Percentiles rank a stretch among this genome's conserved stretches.
Conservation (phyloP, 1,140 invertebrate species). For the Nylanderia fulva region DNA sequence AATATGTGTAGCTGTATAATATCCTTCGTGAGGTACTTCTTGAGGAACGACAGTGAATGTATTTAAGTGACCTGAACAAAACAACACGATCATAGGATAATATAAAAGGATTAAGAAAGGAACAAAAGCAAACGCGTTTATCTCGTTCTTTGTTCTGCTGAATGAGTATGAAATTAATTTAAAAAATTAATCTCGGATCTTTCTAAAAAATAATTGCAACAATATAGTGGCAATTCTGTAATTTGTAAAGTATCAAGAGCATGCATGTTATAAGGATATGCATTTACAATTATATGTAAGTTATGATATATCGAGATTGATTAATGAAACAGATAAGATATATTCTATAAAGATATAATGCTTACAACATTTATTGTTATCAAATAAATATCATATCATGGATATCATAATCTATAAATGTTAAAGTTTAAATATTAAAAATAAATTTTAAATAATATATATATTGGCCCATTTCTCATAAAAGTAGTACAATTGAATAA, state of each 20-base stretch:
- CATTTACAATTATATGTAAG: conserved; percentile 24
- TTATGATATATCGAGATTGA: background rate
- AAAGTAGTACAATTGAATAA: too few species aligned
- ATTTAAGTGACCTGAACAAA: conserved; percentile 87
- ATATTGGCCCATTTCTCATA: too few species aligned
- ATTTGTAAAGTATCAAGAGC: conserved; percentile 28
- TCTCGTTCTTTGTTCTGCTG: conserved; percentile 64
- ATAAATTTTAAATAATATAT: too few species aligned
- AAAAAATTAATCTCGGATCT: conserved; percentile 32
- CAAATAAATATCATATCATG: conserved; percentile 5
- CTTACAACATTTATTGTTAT: conserved; percentile 17
- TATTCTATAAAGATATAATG: background rate
- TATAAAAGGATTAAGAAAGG: conserved; percentile 80
- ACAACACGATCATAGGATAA: conserved; percentile 85
- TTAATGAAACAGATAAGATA: conserved; percentile 7
- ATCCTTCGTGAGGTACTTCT: conserved; percentile 84
- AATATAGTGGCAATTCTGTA: conserved; percentile 12
- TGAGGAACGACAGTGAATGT: conserved; percentile 86
- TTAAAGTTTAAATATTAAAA: too few species aligned
- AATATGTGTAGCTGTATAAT: conserved; percentile 80
- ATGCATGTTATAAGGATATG: conserved; percentile 37
- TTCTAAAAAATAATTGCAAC: conserved; percentile 17
- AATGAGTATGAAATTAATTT: conserved; percentile 19
- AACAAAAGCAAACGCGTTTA: conserved; percentile 76
- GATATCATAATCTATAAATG: conserved; percentile 2